phyloP scores from a whole-genome alignment of 2,888 invertebrate species.

The Chesias legatella region DNA sequence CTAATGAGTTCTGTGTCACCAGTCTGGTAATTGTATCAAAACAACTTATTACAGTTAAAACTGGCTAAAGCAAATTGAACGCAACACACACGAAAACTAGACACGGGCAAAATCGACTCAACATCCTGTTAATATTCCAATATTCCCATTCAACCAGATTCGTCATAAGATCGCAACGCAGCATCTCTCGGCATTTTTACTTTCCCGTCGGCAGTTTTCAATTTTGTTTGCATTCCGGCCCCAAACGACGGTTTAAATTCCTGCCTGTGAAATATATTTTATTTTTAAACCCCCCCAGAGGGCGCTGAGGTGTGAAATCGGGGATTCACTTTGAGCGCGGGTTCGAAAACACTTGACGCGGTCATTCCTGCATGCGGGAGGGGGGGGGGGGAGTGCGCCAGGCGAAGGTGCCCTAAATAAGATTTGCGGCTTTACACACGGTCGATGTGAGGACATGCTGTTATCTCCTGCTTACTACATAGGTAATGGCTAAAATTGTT shows the following conservation, averaged over 20 bases:
- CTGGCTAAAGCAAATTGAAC: too few relatives aligned
- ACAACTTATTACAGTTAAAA: too few relatives aligned
- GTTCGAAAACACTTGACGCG: constrained; percentile 33
- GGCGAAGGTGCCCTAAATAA: not conserved
- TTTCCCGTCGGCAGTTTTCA: constrained; percentile 23
- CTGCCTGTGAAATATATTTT: constrained; percentile 45
- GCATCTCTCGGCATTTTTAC: constrained; percentile 21
- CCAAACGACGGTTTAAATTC: constrained; percentile 39
- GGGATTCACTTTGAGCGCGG: constrained; percentile 50
- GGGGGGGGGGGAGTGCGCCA: not conserved
- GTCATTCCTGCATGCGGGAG: too few relatives aligned
- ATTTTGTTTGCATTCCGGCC: constrained; percentile 25
- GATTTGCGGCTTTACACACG: not conserved
- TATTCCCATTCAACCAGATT: not conserved
- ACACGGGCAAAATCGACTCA: not conserved
- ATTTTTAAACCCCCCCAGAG: constrained; percentile 36
- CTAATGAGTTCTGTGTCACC: too few relatives aligned
- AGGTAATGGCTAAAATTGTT: too few relatives aligned
- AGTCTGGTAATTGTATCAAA: too few relatives aligned
- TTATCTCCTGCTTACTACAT: too few relatives aligned
- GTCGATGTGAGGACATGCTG: too few relatives aligned
- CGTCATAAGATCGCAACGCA: constrained; percentile 4
- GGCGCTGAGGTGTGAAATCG: constrained; percentile 21
- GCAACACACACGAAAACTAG: too few relatives aligned
- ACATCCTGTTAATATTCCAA: not conserved